phyloP scores from a whole-genome alignment of 2,888 invertebrate genomes.

The Gerris lacustris region DNA sequence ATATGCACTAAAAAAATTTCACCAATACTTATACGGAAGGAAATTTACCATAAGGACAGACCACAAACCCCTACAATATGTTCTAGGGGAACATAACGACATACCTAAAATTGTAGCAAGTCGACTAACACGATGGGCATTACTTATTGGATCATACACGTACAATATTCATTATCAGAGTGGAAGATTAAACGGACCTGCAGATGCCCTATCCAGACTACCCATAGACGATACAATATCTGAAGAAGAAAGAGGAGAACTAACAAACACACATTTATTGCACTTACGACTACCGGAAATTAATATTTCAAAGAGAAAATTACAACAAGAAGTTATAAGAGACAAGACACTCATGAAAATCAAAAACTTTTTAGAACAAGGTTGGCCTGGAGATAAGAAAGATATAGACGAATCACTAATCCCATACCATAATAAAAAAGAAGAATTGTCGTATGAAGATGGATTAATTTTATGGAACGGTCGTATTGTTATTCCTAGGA shows the following conservation, averaged over 20 bases:
- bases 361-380: conserved; percentile 13
- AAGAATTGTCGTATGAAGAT: too few relatives aligned
- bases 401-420: not conserved
- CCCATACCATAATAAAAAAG: conserved; percentile 11
- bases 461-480: conserved; percentile 15
- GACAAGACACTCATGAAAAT: conserved; percentile 15
- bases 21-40: conserved; percentile 14
- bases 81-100: conserved; percentile 17
- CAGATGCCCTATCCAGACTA: conserved; percentile 21
- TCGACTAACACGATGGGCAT: conserved; percentile 20
- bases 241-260: conserved; percentile 5
- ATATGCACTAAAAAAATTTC: conserved; percentile 11
- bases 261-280: not conserved
- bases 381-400: conserved; percentile 17
- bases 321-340: conserved; percentile 14
- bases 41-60: conserved; percentile 20
- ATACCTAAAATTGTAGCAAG: conserved; percentile 24
- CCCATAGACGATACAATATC: conserved; percentile 12
- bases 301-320: too few relatives aligned
- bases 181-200: conserved; percentile 12
- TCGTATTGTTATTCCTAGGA: conserved; percentile 16
- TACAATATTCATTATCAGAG: conserved; percentile 20
- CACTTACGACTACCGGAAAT: conserved; percentile 5
- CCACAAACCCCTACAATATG: conserved; percentile 18
- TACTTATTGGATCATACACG: conserved; percentile 18